Evolutionary conservation across 2,113 vertebrate species (phyloP), one percentile per base, ranked within the genome.

Genomic region (Anolis carolinensis): DNA sequence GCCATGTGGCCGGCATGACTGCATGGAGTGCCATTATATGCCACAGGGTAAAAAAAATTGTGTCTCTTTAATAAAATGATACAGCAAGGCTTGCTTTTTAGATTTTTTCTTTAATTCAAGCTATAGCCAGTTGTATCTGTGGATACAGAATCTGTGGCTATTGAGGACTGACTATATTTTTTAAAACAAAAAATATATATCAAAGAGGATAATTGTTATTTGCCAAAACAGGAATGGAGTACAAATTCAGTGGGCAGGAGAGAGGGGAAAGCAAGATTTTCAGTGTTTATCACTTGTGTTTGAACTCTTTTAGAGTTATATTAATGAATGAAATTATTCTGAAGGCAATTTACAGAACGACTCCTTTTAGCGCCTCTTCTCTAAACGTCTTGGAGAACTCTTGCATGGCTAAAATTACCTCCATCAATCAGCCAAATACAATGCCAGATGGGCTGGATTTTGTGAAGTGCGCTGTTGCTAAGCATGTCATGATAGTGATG

Each of bases 151-250:
- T 44, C 39, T 44, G 39, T 44, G 39, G 39, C 39, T 44, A n/a
- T n/a, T n/a, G n/a, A n/a, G n/a, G n/a, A n/a, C n/a, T n/a, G n/a
- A n/a, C n/a, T n/a, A n/a, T n/a, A n/a, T 62, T 48, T n/a, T 65
- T 21, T 67, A 30, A 25, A 25, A 67, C 2, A n/a, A 73, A 70
- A 0, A 30, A 63, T 23, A 55, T 84, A 82, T 79, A 84, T 94
- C 92, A 88, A 75, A 76, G 65, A 73, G 62, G 36, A 68, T 85
- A 82, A 85, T 76, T 74, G 68, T 90, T 36, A 86, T 90, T 89
- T 94, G 79, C 82, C 76, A 75, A 62, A 32, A 16, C 75, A 65
- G 20, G 48, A 20, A 21, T 89, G 81, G 81, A 73, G 44, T 23
- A n/a, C 34, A 39, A 76, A 16, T 63, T 44, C 25, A 44, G 27